Conservation (phyloP, 1,140 invertebrate genomes). For the Cryptotermes secundus region DNA sequence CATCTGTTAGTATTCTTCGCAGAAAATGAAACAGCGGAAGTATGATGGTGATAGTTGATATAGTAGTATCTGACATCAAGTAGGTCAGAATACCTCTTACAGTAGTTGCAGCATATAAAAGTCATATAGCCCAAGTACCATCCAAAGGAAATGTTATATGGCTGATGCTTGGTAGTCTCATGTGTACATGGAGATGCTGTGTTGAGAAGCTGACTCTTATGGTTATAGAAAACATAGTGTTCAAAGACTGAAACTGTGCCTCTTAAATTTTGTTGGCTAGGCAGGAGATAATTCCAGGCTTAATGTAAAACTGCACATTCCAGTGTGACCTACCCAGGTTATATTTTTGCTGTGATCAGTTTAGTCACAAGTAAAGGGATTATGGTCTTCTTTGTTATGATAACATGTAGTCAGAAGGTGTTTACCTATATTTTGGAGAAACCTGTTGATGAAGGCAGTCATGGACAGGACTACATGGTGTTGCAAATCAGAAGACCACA, state of each 20-base stretch:
- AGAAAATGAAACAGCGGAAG: background rate
- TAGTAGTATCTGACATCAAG: background rate
- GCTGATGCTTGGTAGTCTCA: background rate
- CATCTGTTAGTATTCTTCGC: background rate
- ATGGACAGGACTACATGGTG: too few species aligned
- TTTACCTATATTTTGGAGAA: too few species aligned
- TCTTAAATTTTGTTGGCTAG: background rate
- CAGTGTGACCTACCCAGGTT: too few species aligned
- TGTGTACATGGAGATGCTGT: background rate
- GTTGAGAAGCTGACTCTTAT: background rate
- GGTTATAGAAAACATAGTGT: background rate
- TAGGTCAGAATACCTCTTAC: background rate
- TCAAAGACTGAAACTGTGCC: background rate
- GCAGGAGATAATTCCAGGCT: too few species aligned
- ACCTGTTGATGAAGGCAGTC: too few species aligned
- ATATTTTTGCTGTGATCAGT: too few species aligned
- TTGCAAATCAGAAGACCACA: background rate
- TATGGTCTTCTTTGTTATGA: too few species aligned
- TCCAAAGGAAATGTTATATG: background rate
- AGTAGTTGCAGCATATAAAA: background rate
- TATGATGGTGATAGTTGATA: background rate
- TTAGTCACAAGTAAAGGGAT: too few species aligned
- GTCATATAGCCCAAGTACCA: background rate
- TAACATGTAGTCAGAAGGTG: too few species aligned
- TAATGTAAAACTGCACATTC: too few species aligned